A percentile compares a stretch with the other conserved stretches of the same genome.
Evolutionary conservation across 2,888 invertebrate genomes (phyloP).

Genomic region (Athalia rosae): DNA sequence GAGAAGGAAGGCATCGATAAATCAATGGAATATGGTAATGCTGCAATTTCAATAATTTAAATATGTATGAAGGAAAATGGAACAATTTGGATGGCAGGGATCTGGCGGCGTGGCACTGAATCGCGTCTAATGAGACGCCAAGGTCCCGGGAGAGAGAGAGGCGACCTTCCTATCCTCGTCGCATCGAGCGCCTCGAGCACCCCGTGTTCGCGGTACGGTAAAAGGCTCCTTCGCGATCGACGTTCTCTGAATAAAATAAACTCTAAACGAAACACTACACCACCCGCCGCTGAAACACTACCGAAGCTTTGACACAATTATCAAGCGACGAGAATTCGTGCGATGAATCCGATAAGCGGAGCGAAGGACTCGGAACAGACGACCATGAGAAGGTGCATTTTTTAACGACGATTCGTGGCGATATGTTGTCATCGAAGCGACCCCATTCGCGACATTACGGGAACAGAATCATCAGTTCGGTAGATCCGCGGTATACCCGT

Average conservation of each 20-base stretch:
- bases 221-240: conserved; percentile 46
- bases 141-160: conserved; percentile 62
- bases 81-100: conserved; percentile 69
- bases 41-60: conserved; percentile 71
- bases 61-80: conserved; percentile 73
- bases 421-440: too few relatives aligned
- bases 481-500: too few relatives aligned
- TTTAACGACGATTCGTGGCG: too few relatives aligned
- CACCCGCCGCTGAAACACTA: conserved; percentile 58
- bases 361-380: too few relatives aligned
- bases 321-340: conserved; percentile 14
- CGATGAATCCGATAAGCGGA: conserved; percentile 15
- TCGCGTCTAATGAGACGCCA: conserved; percentile 70
- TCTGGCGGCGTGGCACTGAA: conserved; percentile 68
- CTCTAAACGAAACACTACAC: conserved; percentile 47
- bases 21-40: conserved; percentile 73
- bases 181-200: conserved; percentile 34
- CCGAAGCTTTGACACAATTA: conserved; percentile 50
- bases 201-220: conserved; percentile 34
- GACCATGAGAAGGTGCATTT: too few relatives aligned
- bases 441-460: too few relatives aligned
- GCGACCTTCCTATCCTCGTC: conserved; percentile 45
- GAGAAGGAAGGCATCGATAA: conserved; percentile 68
- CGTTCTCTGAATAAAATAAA: conserved; percentile 61
- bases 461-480: too few relatives aligned